Percentiles rank a stretch among this genome's conserved stretches.
Evolutionary conservation across 2,797 vertebrate species (phyloP).

Genomic region (Gephyroberyx darwinii): DNA sequence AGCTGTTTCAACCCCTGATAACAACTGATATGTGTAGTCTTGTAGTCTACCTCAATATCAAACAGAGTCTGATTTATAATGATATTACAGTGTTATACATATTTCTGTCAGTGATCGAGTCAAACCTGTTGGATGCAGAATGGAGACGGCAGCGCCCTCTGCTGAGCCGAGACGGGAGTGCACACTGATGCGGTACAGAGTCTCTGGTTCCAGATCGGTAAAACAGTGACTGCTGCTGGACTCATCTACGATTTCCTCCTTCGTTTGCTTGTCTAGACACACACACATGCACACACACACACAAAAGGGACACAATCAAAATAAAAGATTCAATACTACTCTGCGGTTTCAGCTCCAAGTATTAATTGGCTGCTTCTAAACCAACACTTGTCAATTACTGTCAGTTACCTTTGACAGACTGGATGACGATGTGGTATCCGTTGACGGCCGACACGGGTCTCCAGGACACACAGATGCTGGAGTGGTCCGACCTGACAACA

Average conservation of each 20-base stretch:
- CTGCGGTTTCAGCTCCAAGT: background rate
- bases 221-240: constrained; percentile 83
- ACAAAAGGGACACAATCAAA: background rate
- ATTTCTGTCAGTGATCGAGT: background rate
- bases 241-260: constrained; percentile 71
- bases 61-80: background rate
- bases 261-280: constrained; percentile 74
- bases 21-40: too few species aligned
- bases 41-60: background rate
- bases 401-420: constrained; percentile 80
- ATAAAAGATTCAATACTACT: background rate
- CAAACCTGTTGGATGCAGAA: constrained; percentile 85
- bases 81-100: background rate
- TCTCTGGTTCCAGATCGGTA: constrained; percentile 77
- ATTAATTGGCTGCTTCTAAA: background rate
- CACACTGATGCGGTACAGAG: constrained; percentile 83
- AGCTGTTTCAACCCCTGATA: too few species aligned
- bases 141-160: constrained; percentile 84
- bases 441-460: constrained; percentile 76
- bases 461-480: constrained; percentile 85
- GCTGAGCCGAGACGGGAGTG: constrained; percentile 76
- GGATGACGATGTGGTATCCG: constrained; percentile 80
- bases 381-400: background rate
- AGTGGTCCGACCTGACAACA: constrained; percentile 81
- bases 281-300: constrained; percentile 24